These are phyloP conservation scores for Antennarius maculatus DNA, from an alignment of 2,797 vertebrate species.

Conservation along the genomic window DNA sequence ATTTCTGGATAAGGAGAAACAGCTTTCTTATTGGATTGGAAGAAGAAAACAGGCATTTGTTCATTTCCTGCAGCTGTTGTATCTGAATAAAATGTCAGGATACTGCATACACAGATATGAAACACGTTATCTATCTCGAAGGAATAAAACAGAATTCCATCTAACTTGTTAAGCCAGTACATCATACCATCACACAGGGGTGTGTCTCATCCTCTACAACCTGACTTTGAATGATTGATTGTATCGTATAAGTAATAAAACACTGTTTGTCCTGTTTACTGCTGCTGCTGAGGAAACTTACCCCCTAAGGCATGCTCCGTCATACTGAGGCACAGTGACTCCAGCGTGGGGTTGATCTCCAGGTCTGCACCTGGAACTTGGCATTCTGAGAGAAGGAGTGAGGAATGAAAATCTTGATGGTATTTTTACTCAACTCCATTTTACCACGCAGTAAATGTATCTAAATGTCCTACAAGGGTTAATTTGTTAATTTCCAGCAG, in stretches of 20 bases:
- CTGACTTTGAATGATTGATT: constrained; percentile 1
- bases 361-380: constrained; percentile 92
- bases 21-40: no score
- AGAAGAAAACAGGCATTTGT: no score
- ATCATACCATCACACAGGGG: background rate
- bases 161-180: constrained; percentile 2
- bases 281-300: constrained; percentile 71
- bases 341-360: constrained; percentile 97
- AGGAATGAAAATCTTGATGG: background rate
- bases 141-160: background rate
- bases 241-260: constrained; percentile 17
- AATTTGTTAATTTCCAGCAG: no score
- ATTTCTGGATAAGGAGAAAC: constrained; percentile 5
- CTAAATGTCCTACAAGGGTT: no score
- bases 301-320: constrained; percentile 98
- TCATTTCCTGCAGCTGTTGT: no score
- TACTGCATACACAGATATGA: background rate
- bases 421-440: background rate
- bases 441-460: no score
- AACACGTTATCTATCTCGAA: constrained; percentile 6
- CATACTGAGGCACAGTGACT: constrained; percentile 99
- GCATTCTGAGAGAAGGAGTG: constrained; percentile 83
- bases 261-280: constrained; percentile 26
- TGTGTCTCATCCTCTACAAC: background rate
- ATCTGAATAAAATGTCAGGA: no score